Base-by-base conservation (phyloP, 2,888 invertebrate species). In the Melangyna quadrimaculata region DNA sequence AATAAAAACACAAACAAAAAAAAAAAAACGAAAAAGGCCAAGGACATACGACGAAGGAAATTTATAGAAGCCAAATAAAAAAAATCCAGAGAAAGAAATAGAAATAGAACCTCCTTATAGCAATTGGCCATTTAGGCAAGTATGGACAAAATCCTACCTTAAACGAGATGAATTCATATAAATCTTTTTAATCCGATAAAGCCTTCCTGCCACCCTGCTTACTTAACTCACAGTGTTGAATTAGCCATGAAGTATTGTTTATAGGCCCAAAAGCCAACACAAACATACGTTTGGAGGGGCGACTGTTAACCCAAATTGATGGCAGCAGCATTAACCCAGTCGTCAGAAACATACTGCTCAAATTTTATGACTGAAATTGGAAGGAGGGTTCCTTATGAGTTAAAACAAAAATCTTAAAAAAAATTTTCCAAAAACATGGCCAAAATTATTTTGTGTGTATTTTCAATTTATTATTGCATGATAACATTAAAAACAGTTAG, bases 101-200 rank as follows among this genome's bases (percentile, higher is more conserved):
- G 24, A 71, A 35, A 69, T 43, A 51, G 24, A 45, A 78, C 69
- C 69, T 81, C 81, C 77, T 81, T 70, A 70, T 48, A 65, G 81
- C 73, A 81, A 86, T 86, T 81, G 81, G 72, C 81, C 86, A 81
- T 81, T 86, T 86, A 86, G 73, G 73, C 73, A 78, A 78, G 86
- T 86, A 73, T 81, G 77, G 81, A 73, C 81, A 51, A 81, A 86
- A 81, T 86, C 81, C 73, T 81, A 81, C 86, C 86, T 81, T 86
- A 86, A 86, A 78, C 86, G 81, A 81, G 86, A 86, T 81, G 81
- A 81, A 81, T 81, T 78, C 77, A 67, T 69, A 81, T 81, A 81
- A 86, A 86, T 86, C 86, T 80, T 81, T 86, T 81, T 86, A 86
- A 81, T 86, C 77, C 81, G 72, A 75, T 81, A 73, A 78, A 51